Base-by-base conservation (phyloP, 2,113 vertebrate genomes). In the Trematomus loennbergii region DNA sequence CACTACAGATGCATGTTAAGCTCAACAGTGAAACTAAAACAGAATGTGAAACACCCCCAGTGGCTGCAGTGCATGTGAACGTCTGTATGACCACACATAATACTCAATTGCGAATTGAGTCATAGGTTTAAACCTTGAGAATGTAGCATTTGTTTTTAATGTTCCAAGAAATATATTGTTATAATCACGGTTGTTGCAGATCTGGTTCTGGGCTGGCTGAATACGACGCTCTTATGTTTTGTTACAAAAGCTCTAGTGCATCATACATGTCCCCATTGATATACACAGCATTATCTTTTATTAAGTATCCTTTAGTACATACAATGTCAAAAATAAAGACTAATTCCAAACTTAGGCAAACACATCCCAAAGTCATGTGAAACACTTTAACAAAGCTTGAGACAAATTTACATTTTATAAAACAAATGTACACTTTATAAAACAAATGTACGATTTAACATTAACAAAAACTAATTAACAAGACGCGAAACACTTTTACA, bases 151-250 rank as follows among this genome's bases (percentile, higher is more conserved):
- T 65, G 13, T 49, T 50, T 49, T 12, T 63, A 48, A 15, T 71
- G 18, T 76, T 50, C 36, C 50, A 84, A 59, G 45, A 58, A 69
- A 52, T 50, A 59, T 5, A 50, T 46, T 48, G 17, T 67, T 61
- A 9, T 43, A 57, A 54, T 66, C 45, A 80, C 57, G 86, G 81
- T 89, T 89, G 91, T 90, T 91, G 91, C 76, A 90, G 86, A 91
- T 88, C 87, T 91, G 90, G 89, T 85, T 81, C 90, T 89, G 86
- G 85, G 57, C 75, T 75, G 78, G 60, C 84, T 72, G 79, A 69
- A 79, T 68, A 43, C 5, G 3, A 13, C 58, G 70, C 20, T 46
- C 20, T 46, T 22, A 40, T 66, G 6, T 52, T 43, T 48, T 43
- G 9, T 13, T 66, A 25, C 25, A 63, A 53, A 48, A 29, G n/a